phyloP scores from a whole-genome alignment of 2,888 invertebrate species.

The Epinotia demarniana region DNA sequence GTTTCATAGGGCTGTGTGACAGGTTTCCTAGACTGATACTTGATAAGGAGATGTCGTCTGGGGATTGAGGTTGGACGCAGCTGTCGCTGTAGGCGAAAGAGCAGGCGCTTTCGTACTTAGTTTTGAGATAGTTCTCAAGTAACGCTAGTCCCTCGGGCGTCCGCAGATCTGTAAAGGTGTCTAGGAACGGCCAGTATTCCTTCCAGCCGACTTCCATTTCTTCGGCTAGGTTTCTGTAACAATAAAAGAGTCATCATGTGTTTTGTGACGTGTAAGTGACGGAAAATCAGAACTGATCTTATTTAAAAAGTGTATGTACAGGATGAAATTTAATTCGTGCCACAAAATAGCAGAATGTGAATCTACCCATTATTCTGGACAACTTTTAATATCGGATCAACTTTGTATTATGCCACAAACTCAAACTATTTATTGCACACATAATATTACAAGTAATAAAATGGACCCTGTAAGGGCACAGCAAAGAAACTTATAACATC shows the following conservation, averaged over 20 bases:
- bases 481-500: no score
- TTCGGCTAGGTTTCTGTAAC: constrained; percentile 86
- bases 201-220: constrained; percentile 92
- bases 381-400: no score
- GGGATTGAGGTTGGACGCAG: constrained; percentile 61
- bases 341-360: no score
- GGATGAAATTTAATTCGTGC: no score
- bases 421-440: no score
- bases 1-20: constrained; percentile 55
- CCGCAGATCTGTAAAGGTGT: constrained; percentile 91
- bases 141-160: constrained; percentile 88
- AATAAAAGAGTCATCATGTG: constrained; percentile 1
- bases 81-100: constrained; percentile 72
- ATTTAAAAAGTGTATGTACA: no score
- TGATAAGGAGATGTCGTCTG: constrained; percentile 68
- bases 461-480: no score
- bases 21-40: constrained; percentile 64
- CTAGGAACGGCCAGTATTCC: constrained; percentile 97
- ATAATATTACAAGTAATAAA: no score
- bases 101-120: constrained; percentile 78
- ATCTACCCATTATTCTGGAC: no score
- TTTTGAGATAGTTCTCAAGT: constrained; percentile 90
- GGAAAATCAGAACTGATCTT: no score
- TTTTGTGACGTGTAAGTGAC: neutral
- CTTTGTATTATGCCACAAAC: no score